A percentile compares a stretch with the other conserved stretches of the same genome.
Conservation (phyloP, 2,113 vertebrate species). For the Anas platyrhynchos region DNA sequence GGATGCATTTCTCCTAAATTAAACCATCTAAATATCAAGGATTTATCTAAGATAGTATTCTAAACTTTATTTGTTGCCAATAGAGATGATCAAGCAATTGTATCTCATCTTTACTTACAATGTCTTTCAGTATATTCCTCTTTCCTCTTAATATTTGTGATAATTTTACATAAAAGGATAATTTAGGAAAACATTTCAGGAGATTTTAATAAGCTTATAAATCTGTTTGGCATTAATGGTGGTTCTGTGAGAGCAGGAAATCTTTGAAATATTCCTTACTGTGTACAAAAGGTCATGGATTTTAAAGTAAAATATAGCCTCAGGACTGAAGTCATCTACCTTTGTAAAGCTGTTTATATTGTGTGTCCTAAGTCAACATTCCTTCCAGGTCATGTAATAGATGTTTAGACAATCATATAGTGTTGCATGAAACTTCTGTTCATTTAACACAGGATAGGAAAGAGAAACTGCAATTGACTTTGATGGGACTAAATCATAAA, state of each 20-base stretch:
- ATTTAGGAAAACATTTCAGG: neutral
- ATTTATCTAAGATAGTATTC: neutral
- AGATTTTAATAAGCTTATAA: neutral
- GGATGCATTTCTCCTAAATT: neutral
- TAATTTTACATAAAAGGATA: neutral
- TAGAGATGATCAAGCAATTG: neutral
- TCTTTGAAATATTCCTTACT: neutral
- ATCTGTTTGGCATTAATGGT: neutral
- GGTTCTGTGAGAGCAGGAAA: neutral
- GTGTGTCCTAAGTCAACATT: neutral
- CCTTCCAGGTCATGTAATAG: neutral
- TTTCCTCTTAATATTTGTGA: neutral
- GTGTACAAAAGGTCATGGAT: neutral
- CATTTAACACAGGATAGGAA: neutral
- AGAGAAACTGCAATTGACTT: neutral
- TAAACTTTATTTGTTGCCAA: neutral
- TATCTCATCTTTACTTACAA: neutral
- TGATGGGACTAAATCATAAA: constrained; percentile 51
- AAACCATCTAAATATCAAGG: neutral
- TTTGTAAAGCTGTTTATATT: neutral
- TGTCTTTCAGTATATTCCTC: neutral
- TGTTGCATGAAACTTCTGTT: neutral
- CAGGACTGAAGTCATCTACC: neutral
- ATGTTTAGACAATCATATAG: neutral
- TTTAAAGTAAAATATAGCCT: neutral